Evolutionary conservation across 2,113 vertebrate species (phyloP), one percentile per base, ranked within the genome.

Genomic region (Apeltes quadracus): DNA sequence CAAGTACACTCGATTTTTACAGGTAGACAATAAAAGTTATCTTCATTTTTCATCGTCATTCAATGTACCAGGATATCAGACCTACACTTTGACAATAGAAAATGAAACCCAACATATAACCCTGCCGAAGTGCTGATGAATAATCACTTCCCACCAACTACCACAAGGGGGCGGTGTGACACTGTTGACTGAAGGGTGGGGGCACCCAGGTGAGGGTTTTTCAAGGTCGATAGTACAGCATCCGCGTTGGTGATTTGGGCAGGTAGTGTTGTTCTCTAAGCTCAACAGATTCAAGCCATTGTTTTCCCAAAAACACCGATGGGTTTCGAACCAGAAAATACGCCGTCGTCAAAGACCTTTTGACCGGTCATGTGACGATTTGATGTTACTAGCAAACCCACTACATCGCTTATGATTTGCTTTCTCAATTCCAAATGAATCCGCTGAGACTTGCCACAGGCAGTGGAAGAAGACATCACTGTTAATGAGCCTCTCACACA

Each of bases 201-300:
- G 43, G 50, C 51, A 70, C 59, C 81, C 72, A 84, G 78, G 85
- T 88, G 76, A 88, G 75, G 76, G 82, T 54, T 65, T 82, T 43
- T 82, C 84, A 91, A 89, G 91, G 91, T 90, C 88, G 87, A 61
- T 50, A 57, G 70, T 77, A 78, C 13, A 65, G 48, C 55, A 62
- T n/a, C 73, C 67, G 64, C n/a, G 23, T 4, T 20, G 20, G 61
- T 50, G 16, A 20, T 64, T 36, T 44, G 27, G 51, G 38, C 48
- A 72, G 62, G 65, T 77, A 53, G 55, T 10, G 3, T 1, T 22
- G 12, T 32, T 78, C 3, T 46, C 7, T 22, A 43, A 43, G 69
- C 32, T 12, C 12, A 15, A 51, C 2, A 3, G 38, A 14, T 32
- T 41, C 27, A 51, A 50, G 38, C 8, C 14, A 13, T 2, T 51